Percentiles rank a stretch among this genome's conserved stretches.
Evolutionary conservation across 2,797 vertebrate genomes (phyloP).

Genomic region (Bovichtus diacanthus): DNA sequence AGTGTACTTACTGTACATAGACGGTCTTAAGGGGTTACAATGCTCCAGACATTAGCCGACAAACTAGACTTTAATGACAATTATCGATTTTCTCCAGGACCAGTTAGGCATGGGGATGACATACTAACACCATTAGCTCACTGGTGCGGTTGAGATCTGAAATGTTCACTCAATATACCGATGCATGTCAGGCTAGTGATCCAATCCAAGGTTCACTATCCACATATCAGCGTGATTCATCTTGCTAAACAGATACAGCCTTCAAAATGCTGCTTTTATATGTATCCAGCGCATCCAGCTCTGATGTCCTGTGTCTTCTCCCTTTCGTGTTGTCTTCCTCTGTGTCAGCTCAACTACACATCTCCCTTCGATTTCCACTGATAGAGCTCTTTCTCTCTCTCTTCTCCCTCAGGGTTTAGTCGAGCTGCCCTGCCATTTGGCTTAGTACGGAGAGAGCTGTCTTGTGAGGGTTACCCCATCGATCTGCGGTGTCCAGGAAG

Average conservation of each 20-base stretch:
- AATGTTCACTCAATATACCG: conserved; percentile 52
- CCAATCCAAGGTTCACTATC: neutral
- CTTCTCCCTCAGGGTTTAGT: conserved; percentile 90
- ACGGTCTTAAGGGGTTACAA: conserved; percentile 11
- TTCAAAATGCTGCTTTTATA: conserved; percentile 30
- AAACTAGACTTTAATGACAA: conserved; percentile 66
- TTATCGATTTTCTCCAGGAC: conserved; percentile 60
- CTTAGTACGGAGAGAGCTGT: conserved; percentile 96
- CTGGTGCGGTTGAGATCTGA: conserved; percentile 50
- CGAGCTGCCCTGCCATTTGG: conserved; percentile 96
- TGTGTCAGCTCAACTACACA: conserved; percentile 49
- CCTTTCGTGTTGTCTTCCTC: conserved; percentile 27
- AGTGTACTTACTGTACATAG: conserved; percentile 9
- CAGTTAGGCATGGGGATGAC: conserved; percentile 59
- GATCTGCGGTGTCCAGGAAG: conserved; percentile 98
- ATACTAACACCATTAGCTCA: conserved; percentile 65
- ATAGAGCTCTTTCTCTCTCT: conserved; percentile 50
- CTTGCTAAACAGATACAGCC: conserved; percentile 7
- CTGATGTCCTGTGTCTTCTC: conserved; percentile 35
- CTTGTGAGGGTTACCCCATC: conserved; percentile 98
- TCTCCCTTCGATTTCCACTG: conserved; percentile 68
- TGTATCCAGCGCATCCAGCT: conserved; percentile 9
- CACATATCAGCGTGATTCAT: conserved; percentile 4
- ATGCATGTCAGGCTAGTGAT: conserved; percentile 34
- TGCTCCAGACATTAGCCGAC: conserved; percentile 49